phyloP scores from a whole-genome alignment of 1,140 invertebrate genomes.

The Drosophila oshimai region DNA sequence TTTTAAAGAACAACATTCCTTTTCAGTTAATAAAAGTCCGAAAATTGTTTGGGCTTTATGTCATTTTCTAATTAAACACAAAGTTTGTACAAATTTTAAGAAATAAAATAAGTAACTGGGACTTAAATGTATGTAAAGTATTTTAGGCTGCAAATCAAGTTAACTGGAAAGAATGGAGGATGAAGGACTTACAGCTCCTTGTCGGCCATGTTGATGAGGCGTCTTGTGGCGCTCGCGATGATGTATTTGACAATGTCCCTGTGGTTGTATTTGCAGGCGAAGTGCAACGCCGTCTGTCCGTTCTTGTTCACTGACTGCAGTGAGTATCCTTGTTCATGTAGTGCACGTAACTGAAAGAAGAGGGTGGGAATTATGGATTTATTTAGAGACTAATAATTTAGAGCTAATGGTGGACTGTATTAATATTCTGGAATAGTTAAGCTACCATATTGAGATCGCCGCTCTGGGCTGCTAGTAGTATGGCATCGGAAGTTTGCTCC shows the following conservation, averaged over 20 bases:
- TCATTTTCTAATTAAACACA: too few species aligned
- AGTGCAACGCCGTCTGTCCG: slow-evolving; percentile 95
- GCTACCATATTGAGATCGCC: slow-evolving; percentile 88
- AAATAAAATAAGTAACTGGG: too few species aligned
- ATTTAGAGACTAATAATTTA: not conserved
- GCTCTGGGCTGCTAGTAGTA: slow-evolving; percentile 91
- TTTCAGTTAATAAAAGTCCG: too few species aligned
- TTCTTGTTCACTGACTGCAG: slow-evolving; percentile 92
- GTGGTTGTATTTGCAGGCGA: slow-evolving; percentile 92
- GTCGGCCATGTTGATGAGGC: slow-evolving; percentile 93
- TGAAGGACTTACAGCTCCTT: slow-evolving; percentile 88
- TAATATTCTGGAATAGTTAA: slow-evolving; percentile 15
- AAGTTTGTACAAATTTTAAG: too few species aligned
- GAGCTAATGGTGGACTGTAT: not conserved
- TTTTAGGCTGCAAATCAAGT: too few species aligned
- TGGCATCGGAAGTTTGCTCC: slow-evolving; percentile 90
- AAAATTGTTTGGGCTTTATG: too few species aligned
- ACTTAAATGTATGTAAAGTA: too few species aligned
- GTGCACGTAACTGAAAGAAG: slow-evolving; percentile 88
- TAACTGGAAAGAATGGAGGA: not conserved
- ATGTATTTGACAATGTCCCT: slow-evolving; percentile 95
- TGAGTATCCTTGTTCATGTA: slow-evolving; percentile 92
- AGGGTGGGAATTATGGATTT: not conserved
- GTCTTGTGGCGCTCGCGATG: slow-evolving; percentile 91
- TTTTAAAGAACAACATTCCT: too few species aligned